phyloP scores from a whole-genome alignment of 2,113 vertebrate genomes.

The Neolamprologus modestus region DNA sequence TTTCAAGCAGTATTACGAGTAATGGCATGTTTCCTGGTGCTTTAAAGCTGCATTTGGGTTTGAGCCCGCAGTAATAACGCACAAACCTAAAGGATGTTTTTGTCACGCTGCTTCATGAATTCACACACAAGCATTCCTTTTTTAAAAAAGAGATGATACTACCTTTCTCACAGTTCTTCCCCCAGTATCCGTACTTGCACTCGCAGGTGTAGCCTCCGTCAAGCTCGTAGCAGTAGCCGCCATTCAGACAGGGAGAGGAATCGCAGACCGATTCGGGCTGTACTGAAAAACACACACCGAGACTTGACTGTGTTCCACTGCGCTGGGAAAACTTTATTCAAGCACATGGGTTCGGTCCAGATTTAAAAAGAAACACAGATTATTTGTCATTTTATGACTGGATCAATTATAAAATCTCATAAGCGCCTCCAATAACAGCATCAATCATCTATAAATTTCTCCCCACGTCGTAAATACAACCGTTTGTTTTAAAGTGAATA shows the following conservation, averaged over 20 bases:
- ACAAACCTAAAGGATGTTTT: background rate
- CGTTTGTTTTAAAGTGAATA: background rate
- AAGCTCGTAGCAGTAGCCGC: slow-evolving; percentile 83
- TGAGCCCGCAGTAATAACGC: background rate
- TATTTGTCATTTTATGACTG: slow-evolving; percentile 2
- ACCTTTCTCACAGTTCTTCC: slow-evolving; percentile 93
- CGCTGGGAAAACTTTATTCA: slow-evolving; percentile 3
- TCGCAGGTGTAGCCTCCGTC: slow-evolving; percentile 85
- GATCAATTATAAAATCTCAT: background rate
- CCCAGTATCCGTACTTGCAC: slow-evolving; percentile 84
- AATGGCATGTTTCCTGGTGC: slow-evolving; percentile 30
- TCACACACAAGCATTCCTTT: background rate
- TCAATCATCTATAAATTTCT: slow-evolving; percentile 5
- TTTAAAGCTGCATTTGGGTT: background rate
- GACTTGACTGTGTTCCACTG: slow-evolving; percentile 64
- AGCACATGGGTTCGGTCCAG: background rate
- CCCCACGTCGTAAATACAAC: background rate
- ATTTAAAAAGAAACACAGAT: background rate
- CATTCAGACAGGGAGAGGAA: slow-evolving; percentile 93
- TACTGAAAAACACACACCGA: slow-evolving; percentile 76
- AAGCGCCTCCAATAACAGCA: background rate
- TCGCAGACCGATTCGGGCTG: slow-evolving; percentile 88
- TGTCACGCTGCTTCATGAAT: background rate
- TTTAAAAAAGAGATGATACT: background rate
- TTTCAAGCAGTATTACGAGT: slow-evolving; percentile 32